These are phyloP conservation scores for Chydorus sphaericus DNA, from an alignment of 2,888 invertebrate species.

Conservation along the genomic window DNA sequence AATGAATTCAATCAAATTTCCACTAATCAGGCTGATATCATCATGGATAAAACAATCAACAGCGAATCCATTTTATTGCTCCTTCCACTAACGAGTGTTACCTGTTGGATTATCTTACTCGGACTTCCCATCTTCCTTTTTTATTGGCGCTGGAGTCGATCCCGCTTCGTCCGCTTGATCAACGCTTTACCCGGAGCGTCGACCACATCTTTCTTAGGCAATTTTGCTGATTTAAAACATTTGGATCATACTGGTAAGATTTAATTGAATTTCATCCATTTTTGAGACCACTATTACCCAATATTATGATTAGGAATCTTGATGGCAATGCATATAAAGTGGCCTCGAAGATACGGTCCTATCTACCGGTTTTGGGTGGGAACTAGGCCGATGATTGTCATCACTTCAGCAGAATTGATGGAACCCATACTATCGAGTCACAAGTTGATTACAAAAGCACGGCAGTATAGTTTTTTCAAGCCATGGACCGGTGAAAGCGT, in stretches of 20 bases:
- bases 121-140: background rate
- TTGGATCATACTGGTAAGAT: slow-evolving; percentile 19
- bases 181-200: slow-evolving; percentile 28
- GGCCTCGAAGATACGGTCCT: background rate
- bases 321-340: background rate
- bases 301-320: background rate
- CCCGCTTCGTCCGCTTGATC: slow-evolving; percentile 19
- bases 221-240: slow-evolving; percentile 22
- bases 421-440: slow-evolving; percentile 27
- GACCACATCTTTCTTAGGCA: slow-evolving; percentile 25
- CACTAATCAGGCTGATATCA: too few relatives aligned
- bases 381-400: background rate
- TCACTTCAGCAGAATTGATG: background rate
- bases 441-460: slow-evolving; percentile 29
- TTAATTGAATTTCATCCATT: background rate
- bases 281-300: background rate
- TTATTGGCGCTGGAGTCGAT: background rate
- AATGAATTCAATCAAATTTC: too few relatives aligned
- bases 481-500: slow-evolving; percentile 30
- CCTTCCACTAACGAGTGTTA: too few relatives aligned
- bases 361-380: slow-evolving; percentile 3
- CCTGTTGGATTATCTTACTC: too few relatives aligned
- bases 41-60: too few relatives aligned
- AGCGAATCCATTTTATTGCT: too few relatives aligned
- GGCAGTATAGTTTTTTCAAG: slow-evolving; percentile 27